Base-by-base conservation (phyloP, 2,797 vertebrate genomes). In the Sebastiscus tertius region DNA sequence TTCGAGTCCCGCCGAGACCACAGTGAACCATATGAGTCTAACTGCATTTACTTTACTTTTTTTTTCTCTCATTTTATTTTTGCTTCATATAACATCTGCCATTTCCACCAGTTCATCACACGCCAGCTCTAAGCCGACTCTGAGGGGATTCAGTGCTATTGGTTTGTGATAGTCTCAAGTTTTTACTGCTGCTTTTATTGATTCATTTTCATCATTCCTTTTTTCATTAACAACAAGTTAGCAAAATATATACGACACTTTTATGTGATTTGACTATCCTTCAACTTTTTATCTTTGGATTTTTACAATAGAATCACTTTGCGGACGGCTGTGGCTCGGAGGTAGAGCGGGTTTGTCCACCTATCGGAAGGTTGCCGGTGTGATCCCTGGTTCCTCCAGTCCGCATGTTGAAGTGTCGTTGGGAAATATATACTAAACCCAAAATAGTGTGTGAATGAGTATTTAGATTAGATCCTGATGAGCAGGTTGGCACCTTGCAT, bases 1-100 rank as follows among this genome's bases (percentile, higher is more conserved):
- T 68, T 60, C 3, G 10, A 88, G 84, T 86, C 87, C 80, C 64
- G 9, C 75, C 79, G 60, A 64, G 80, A 88, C 82, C 87, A 74
- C 88, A 60, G 79, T 0, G 67, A 89, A 74, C 85, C 81, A 69
- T 79, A 71, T 46, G 68, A 83, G 77, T 89, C 79, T 92, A 91
- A 93, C 88, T 72, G 84, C 84, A 78, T 94, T 94, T 87, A 63
- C 82, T 73, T 83, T 56, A 76, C 42, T 79, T 76, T 77, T 75
- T 70, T 78, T 74, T 76, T 54, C 58, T 84, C 33, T 72, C 42
- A 70, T 88, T 76, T 86, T 81, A 65, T 87, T 83, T 89, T 88
- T 85, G 75, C 87, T 81, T 88, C 89, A 87, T 90, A 85, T 83
- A 90, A 92, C 94, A 92, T 81, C 91, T 93, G 93, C 82, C 85